phyloP scores from a whole-genome alignment of 2,113 vertebrate genomes.

The Tympanuchus pallidicinctus region DNA sequence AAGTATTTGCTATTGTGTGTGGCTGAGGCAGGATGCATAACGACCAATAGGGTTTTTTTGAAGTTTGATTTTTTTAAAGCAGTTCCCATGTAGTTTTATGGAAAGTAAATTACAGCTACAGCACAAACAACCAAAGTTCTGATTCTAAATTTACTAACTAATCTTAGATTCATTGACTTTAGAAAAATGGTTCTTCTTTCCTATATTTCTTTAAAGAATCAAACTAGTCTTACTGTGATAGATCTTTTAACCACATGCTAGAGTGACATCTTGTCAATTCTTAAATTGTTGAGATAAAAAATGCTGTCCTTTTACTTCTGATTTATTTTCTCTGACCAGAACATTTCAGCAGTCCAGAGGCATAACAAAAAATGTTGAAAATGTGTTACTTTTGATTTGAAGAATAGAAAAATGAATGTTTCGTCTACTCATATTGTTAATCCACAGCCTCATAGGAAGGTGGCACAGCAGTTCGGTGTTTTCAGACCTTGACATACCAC shows the following conservation, averaged over 20 bases:
- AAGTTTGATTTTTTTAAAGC: constrained; percentile 70
- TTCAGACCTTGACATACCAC: neutral
- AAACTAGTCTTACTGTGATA: neutral
- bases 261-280: neutral
- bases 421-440: neutral
- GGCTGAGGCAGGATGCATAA: constrained; percentile 87
- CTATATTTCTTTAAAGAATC: neutral
- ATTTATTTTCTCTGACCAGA: neutral
- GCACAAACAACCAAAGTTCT: constrained; percentile 35
- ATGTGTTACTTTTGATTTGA: neutral
- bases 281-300: neutral
- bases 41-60: constrained; percentile 80
- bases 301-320: neutral
- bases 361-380: neutral
- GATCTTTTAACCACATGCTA: neutral
- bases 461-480: neutral
- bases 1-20: constrained; percentile 88
- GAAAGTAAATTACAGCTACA: constrained; percentile 61
- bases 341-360: neutral
- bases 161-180: constrained; percentile 1
- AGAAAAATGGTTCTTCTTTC: neutral
- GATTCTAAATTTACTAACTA: constrained; percentile 4
- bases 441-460: neutral
- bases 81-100: constrained; percentile 62
- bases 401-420: neutral